These are phyloP conservation scores for Crambe crambe DNA, from an alignment of 37 sponge, comb jelly and placozoan genomes.

Conservation along the genomic window DNA sequence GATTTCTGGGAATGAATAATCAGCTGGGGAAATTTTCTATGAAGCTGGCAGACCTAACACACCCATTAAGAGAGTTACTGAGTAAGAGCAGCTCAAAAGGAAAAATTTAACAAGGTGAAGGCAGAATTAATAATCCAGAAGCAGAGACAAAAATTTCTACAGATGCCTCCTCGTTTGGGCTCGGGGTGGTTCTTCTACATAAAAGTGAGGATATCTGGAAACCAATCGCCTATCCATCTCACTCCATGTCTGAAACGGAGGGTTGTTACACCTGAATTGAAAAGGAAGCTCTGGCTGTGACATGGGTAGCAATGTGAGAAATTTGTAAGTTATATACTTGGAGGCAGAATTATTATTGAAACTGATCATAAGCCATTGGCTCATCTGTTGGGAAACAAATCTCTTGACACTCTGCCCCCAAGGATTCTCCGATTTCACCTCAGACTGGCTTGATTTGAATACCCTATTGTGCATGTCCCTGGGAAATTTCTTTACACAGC, in stretches of 20 bases:
- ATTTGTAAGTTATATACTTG: constrained; percentile 11
- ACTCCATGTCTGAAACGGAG: constrained; percentile 15
- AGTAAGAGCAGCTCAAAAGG: too few species aligned
- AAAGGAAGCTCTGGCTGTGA: constrained; percentile 19
- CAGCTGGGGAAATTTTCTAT: too few species aligned
- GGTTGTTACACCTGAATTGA: constrained; percentile 4
- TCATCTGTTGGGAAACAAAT: constrained; percentile 19
- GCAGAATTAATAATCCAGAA: too few species aligned
- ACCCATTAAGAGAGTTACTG: too few species aligned
- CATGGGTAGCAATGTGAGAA: constrained; percentile 19
- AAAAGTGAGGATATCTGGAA: neutral
- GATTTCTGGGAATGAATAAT: constrained; percentile 12
- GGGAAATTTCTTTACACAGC: constrained; percentile 28
- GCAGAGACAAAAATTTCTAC: too few species aligned
- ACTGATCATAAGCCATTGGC: constrained; percentile 43
- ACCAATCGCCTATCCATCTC: constrained; percentile 21
- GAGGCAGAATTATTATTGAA: constrained; percentile 6
- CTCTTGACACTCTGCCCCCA: constrained; percentile 38
- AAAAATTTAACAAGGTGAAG: too few species aligned
- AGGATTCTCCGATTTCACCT: constrained; percentile 28
- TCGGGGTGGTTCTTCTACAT: too few species aligned
- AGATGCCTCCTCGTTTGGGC: too few species aligned
- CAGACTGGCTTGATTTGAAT: constrained; percentile 21
- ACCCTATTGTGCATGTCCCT: constrained; percentile 27
- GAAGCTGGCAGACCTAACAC: too few species aligned